Conservation (phyloP, 1,140 invertebrate species). For the Drosophila carrolli region DNA sequence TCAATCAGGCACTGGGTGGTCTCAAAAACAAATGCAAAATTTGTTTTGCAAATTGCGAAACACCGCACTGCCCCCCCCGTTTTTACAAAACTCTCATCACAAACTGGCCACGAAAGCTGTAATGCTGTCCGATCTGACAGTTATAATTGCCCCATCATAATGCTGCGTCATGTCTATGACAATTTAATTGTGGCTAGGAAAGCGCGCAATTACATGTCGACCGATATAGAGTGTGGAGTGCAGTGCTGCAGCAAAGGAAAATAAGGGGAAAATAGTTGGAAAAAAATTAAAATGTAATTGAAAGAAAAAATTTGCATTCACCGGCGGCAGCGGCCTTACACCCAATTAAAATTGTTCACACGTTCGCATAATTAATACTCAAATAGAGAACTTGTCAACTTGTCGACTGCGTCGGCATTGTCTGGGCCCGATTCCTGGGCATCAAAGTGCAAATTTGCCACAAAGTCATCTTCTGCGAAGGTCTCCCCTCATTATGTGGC, state of each 20-base stretch:
- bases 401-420: slow-evolving; percentile 37
- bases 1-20: slow-evolving; percentile 28
- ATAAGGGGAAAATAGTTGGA: slow-evolving; percentile 20
- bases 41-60: slow-evolving; percentile 31
- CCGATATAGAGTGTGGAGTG: background rate
- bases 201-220: slow-evolving; percentile 77
- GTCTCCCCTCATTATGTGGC: slow-evolving; percentile 37
- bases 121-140: slow-evolving; percentile 75
- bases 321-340: slow-evolving; percentile 66
- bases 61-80: slow-evolving; percentile 1
- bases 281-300: slow-evolving; percentile 60
- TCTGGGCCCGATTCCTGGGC: slow-evolving; percentile 10
- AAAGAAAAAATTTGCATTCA: slow-evolving; percentile 74
- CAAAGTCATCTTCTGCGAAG: slow-evolving; percentile 62
- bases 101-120: slow-evolving; percentile 39
- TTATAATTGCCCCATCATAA: slow-evolving; percentile 79
- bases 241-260: slow-evolving; percentile 15
- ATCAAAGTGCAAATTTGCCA: slow-evolving; percentile 60
- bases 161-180: slow-evolving; percentile 78
- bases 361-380: slow-evolving; percentile 82
- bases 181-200: slow-evolving; percentile 81
- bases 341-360: slow-evolving; percentile 84
- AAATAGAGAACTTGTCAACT: slow-evolving; percentile 75
- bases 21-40: slow-evolving; percentile 18
- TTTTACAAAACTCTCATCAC: slow-evolving; percentile 25